Percentiles rank a stretch among this genome's conserved stretches.
Evolutionary conservation across 2,113 vertebrate species (phyloP).

Genomic region (Aldabrachelys gigantea): DNA sequence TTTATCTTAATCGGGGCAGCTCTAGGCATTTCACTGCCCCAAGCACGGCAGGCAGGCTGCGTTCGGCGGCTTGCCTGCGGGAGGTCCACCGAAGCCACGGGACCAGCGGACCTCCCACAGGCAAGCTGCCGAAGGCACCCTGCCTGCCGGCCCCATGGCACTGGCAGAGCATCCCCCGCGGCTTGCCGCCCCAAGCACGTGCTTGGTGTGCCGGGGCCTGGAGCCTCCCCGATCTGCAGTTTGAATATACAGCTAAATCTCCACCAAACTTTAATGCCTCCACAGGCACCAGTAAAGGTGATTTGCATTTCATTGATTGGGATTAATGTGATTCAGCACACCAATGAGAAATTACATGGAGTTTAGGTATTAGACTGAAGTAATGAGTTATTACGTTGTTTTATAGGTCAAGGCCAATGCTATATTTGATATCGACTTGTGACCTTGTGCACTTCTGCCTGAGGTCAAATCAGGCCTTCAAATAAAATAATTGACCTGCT

Average conservation of each 20-base stretch:
- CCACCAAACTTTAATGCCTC: slow-evolving; percentile 19
- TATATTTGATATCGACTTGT: slow-evolving; percentile 14
- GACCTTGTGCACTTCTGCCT: neutral
- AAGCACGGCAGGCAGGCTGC: too few relatives aligned
- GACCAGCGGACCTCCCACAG: too few relatives aligned
- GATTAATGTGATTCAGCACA: slow-evolving; percentile 11
- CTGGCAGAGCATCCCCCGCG: too few relatives aligned
- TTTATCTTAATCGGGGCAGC: neutral
- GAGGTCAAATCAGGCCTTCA: neutral
- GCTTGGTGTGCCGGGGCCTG: too few relatives aligned
- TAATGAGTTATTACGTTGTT: neutral
- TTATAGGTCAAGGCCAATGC: slow-evolving; percentile 3
- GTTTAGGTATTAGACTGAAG: neutral
- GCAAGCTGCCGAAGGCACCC: too few relatives aligned
- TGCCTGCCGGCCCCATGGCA: too few relatives aligned
- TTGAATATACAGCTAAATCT: slow-evolving; percentile 6
- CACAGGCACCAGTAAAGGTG: neutral
- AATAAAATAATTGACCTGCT: neutral
- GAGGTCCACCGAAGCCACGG: too few relatives aligned
- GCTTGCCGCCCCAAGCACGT: too few relatives aligned
- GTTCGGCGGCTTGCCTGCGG: too few relatives aligned
- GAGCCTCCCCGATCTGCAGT: neutral
- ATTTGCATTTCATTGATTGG: neutral
- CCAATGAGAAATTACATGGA: neutral
- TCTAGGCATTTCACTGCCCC: too few relatives aligned